A percentile compares a stretch with the other conserved stretches of the same genome.
Evolutionary conservation across 2,888 invertebrate species (phyloP).

Genomic region (Pseudococcus viburni): DNA sequence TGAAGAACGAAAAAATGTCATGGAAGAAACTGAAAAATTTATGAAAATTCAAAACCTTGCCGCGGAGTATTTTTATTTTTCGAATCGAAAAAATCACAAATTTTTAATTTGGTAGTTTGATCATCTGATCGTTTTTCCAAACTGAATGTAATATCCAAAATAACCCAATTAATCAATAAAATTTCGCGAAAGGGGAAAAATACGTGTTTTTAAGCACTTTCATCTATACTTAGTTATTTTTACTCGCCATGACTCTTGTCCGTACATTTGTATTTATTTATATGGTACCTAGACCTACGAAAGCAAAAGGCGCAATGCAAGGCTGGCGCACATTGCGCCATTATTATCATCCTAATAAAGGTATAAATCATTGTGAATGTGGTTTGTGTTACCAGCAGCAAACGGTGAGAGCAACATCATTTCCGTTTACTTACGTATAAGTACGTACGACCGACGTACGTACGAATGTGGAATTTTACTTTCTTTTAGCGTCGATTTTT

Average conservation of each 20-base stretch:
- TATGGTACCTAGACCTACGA: neutral
- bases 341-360: conserved; percentile 36
- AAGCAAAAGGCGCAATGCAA: conserved; percentile 22
- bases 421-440: conserved; percentile 37
- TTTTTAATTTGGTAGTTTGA: too few relatives aligned
- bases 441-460: neutral
- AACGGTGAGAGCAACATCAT: conserved; percentile 49
- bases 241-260: neutral
- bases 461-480: conserved; percentile 42
- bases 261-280: neutral
- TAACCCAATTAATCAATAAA: too few relatives aligned
- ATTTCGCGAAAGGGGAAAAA: neutral
- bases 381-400: conserved; percentile 20
- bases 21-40: too few relatives aligned
- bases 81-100: too few relatives aligned
- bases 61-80: too few relatives aligned
- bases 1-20: too few relatives aligned
- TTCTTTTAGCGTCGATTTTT: conserved; percentile 51
- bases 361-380: conserved; percentile 42
- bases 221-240: neutral
- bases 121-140: too few relatives aligned
- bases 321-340: neutral
- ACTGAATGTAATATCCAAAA: too few relatives aligned
- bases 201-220: neutral
- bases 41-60: too few relatives aligned